phyloP scores from a whole-genome alignment of 2,888 invertebrate species.

The Lissonota sp. region DNA sequence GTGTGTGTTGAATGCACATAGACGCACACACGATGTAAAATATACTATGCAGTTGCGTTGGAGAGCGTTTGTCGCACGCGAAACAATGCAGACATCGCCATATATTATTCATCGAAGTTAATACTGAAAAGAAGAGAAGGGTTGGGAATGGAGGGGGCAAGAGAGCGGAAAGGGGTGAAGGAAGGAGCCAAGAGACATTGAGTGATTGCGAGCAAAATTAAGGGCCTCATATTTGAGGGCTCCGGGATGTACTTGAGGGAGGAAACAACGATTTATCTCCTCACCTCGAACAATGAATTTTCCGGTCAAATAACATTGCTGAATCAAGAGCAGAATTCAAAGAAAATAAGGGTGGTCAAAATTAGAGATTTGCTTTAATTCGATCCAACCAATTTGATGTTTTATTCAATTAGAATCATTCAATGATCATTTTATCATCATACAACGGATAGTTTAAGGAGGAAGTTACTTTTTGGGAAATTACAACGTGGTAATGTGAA shows the following conservation, averaged over 20 bases:
- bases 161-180: not conserved
- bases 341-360: no score
- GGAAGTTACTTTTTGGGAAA: no score
- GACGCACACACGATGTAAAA: not conserved
- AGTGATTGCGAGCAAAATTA: constrained; percentile 58
- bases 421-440: no score
- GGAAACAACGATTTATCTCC: constrained; percentile 72
- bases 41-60: constrained; percentile 61
- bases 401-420: no score
- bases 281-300: constrained; percentile 71
- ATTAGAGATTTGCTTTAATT: no score
- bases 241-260: constrained; percentile 70
- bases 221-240: constrained; percentile 56
- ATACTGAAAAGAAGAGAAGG: constrained; percentile 21
- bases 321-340: constrained; percentile 1
- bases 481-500: no score
- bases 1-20: constrained; percentile 22
- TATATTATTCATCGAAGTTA: constrained; percentile 80
- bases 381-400: no score
- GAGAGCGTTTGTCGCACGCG: constrained; percentile 72
- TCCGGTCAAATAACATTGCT: constrained; percentile 60
- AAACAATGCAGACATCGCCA: constrained; percentile 81
- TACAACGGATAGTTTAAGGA: no score
- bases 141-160: not conserved
- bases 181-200: constrained; percentile 56